Conservation (phyloP, 2,888 invertebrate species). For the Selenia dentaria region DNA sequence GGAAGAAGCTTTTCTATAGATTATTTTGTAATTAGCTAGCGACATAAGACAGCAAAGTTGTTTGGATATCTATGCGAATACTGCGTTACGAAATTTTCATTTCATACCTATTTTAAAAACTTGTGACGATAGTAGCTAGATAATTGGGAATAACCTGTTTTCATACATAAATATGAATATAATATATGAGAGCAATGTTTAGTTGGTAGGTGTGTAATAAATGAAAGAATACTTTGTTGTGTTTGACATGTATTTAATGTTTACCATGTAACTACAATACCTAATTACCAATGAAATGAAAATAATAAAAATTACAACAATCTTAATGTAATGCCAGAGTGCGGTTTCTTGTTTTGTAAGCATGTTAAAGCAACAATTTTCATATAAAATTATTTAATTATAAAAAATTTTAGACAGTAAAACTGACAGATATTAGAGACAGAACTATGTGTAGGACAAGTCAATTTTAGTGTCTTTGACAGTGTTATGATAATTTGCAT, state of each 20-base stretch:
- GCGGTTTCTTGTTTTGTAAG: slow-evolving; percentile 60
- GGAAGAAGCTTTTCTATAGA: too few species aligned
- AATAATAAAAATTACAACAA: slow-evolving; percentile 60
- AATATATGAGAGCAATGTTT: too few species aligned
- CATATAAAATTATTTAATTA: slow-evolving; percentile 24
- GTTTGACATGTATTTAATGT: slow-evolving; percentile 84
- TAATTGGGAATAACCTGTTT: too few species aligned
- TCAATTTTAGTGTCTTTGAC: slow-evolving; percentile 20
- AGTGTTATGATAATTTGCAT: slow-evolving; percentile 24
- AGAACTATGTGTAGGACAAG: slow-evolving; percentile 2
- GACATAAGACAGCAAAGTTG: too few species aligned
- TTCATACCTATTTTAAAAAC: too few species aligned
- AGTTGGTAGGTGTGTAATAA: slow-evolving; percentile 57
- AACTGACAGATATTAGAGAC: slow-evolving; percentile 34
- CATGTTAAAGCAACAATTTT: slow-evolving; percentile 42
- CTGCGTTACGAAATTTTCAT: too few species aligned
- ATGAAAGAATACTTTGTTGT: slow-evolving; percentile 80
- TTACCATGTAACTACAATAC: slow-evolving; percentile 78
- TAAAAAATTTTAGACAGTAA: slow-evolving; percentile 40
- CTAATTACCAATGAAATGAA: slow-evolving; percentile 66
- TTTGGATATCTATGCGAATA: too few species aligned
- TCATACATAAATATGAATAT: too few species aligned
- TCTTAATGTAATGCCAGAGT: slow-evolving; percentile 63
- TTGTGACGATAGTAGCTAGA: too few species aligned
- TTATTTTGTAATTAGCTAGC: too few species aligned